A percentile compares a stretch with the other conserved stretches of the same genome.
These are phyloP conservation scores for Actinernus sp. DNA, from an alignment of 92 coral and sea anemone genomes.

Conservation along the genomic window DNA sequence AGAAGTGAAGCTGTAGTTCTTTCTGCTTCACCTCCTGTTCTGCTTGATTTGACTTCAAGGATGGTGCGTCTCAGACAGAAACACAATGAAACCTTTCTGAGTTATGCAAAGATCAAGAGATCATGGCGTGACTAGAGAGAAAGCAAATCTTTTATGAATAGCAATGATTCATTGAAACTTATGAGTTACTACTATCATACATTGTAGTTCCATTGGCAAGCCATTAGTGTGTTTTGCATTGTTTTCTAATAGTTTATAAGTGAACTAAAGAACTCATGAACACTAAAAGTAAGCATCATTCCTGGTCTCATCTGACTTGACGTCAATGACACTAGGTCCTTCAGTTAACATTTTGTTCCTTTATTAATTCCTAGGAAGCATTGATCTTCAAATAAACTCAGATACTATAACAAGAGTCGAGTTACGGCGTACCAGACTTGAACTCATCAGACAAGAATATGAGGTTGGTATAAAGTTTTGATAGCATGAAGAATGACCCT, in stretches of 20 bases:
- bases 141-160: background rate
- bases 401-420: constrained; percentile 88
- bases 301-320: background rate
- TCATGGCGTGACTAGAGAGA: constrained; percentile 7
- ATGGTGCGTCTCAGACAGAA: background rate
- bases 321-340: background rate
- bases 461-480: constrained; percentile 66
- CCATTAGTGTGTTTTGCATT: too few relatives aligned
- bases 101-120: constrained; percentile 16
- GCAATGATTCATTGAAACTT: too few relatives aligned
- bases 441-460: constrained; percentile 89
- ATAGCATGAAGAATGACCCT: constrained; percentile 7
- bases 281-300: background rate
- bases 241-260: too few relatives aligned
- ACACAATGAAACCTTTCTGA: background rate
- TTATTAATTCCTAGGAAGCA: constrained; percentile 76
- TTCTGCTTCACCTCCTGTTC: constrained; percentile 5
- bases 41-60: constrained; percentile 13
- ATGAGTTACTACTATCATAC: too few relatives aligned
- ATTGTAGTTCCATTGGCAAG: too few relatives aligned
- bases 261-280: background rate
- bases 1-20: background rate
- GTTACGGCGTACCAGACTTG: constrained; percentile 92
- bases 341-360: background rate
- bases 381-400: constrained; percentile 82